Conservation (phyloP, 2,113 vertebrate genomes). For the Ictalurus punctatus region DNA sequence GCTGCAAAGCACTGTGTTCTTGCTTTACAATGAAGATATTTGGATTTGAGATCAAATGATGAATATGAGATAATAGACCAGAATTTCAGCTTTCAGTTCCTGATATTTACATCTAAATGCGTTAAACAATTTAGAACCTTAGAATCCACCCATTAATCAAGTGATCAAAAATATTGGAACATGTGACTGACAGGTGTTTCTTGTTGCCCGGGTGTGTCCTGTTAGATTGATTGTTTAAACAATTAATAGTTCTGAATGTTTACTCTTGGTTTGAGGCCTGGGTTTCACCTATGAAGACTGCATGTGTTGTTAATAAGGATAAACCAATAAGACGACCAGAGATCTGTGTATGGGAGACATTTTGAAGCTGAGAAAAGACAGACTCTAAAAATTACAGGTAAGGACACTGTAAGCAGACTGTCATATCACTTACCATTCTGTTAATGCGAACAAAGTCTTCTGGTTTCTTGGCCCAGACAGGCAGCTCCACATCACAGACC, state of each 20-base stretch:
- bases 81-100: not conserved
- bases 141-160: not conserved
- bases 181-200: not conserved
- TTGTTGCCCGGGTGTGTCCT: not conserved
- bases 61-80: not conserved
- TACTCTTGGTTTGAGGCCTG: not conserved
- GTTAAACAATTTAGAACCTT: not conserved
- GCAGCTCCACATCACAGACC: constrained; percentile 92
- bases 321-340: not conserved
- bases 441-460: constrained; percentile 99
- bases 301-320: not conserved
- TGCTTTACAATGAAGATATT: not conserved
- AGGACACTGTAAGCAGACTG: not conserved
- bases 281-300: no score
- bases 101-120: not conserved
- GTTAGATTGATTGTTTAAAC: not conserved
- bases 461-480: constrained; percentile 94
- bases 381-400: not conserved
- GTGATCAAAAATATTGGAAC: not conserved
- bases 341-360: not conserved
- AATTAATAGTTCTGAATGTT: not conserved
- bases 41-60: not conserved
- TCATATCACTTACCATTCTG: constrained; percentile 85
- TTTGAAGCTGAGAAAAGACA: not conserved
- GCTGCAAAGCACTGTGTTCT: no score